phyloP scores from a whole-genome alignment of 1,140 invertebrate species.

The Pseudomyrmex cubaensis region DNA sequence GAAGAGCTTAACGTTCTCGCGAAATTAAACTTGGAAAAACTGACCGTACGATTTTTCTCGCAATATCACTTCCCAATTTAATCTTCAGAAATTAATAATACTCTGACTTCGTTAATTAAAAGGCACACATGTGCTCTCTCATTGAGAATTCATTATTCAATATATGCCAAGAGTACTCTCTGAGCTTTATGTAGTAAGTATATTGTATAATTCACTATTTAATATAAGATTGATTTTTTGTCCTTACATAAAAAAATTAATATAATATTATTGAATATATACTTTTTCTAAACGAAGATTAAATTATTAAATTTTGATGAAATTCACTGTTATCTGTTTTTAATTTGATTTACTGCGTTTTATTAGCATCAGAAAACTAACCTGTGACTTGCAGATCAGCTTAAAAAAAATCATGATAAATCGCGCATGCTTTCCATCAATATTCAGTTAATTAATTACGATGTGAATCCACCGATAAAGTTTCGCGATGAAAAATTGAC shows the following conservation, averaged over 20 bases:
- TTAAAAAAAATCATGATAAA: slow-evolving; percentile 6
- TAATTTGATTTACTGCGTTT: too few species aligned
- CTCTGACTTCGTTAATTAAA: neutral
- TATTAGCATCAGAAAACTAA: too few species aligned
- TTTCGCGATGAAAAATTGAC: slow-evolving; percentile 41
- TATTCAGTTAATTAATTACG: slow-evolving; percentile 33
- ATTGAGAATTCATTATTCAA: slow-evolving; percentile 10
- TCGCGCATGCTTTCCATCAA: neutral
- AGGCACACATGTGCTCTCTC: neutral
- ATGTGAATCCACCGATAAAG: neutral
- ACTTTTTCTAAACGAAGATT: too few species aligned
- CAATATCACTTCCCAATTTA: neutral
- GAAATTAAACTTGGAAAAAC: slow-evolving; percentile 42
- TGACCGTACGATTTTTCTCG: neutral
- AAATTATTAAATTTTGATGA: too few species aligned
- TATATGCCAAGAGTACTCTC: neutral
- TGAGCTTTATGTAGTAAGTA: too few species aligned
- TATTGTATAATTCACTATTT: too few species aligned
- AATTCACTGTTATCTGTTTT: too few species aligned
- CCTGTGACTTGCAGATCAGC: neutral
- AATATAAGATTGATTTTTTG: too few species aligned
- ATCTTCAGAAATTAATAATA: slow-evolving; percentile 41
- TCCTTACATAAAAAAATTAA: too few species aligned
- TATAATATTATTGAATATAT: too few species aligned
- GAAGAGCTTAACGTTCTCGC: slow-evolving; percentile 26